Conservation (phyloP, 2,888 invertebrate genomes). For the Stenolophus ochropezus region DNA sequence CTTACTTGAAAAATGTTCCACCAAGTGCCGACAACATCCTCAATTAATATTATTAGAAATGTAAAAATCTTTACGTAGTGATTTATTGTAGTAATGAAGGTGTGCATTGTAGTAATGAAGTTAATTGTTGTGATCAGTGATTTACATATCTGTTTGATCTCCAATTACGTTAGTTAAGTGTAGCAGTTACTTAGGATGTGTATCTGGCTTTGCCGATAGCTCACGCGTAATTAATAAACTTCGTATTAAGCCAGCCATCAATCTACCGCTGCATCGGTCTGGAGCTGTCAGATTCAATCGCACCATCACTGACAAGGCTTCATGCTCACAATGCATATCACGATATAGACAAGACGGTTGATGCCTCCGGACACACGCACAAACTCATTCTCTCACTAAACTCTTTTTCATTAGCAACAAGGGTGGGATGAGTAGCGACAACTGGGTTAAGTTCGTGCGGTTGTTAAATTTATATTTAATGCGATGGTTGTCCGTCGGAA, state of each 20-base stretch:
- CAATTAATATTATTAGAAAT: too few species aligned
- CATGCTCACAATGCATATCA: constrained; percentile 27
- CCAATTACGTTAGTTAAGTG: background rate
- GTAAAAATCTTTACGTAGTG: too few species aligned
- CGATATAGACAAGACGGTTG: background rate
- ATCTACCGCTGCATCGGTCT: constrained; percentile 18
- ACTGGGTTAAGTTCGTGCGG: too few species aligned
- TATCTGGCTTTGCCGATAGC: constrained; percentile 15
- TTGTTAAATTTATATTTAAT: too few species aligned
- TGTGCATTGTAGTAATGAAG: background rate
- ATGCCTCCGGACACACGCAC: background rate
- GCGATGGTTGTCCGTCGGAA: background rate
- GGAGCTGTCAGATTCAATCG: constrained; percentile 39
- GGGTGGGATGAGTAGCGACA: too few species aligned
- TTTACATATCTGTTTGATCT: background rate
- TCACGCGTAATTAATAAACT: constrained; percentile 49
- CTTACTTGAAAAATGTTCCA: too few species aligned
- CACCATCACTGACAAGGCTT: constrained; percentile 10
- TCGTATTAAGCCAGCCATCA: constrained; percentile 41
- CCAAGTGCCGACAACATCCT: too few species aligned
- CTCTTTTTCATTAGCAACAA: too few species aligned
- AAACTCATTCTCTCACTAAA: too few species aligned
- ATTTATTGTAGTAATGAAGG: background rate
- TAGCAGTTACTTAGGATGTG: background rate
- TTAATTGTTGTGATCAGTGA: background rate